These are phyloP conservation scores for Mesorhabditis belari DNA, from an alignment of 2,888 invertebrate species.

Conservation along the genomic window DNA sequence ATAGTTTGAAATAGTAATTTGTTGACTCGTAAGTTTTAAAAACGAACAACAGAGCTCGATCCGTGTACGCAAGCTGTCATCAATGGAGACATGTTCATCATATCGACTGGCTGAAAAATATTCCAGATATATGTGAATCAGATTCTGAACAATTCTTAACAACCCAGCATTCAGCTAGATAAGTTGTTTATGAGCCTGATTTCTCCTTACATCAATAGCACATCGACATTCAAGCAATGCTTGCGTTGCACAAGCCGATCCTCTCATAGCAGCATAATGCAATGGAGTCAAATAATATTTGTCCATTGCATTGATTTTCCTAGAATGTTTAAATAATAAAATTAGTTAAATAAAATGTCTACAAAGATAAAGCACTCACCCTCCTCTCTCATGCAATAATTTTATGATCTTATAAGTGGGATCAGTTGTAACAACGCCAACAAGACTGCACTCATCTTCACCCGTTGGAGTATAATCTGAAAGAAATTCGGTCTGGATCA, in stretches of 20 bases:
- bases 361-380: not conserved
- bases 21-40: not conserved
- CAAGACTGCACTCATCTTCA: not conserved
- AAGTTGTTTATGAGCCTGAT: too few relatives aligned
- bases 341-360: not conserved
- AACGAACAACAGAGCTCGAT: slow-evolving; percentile 71
- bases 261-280: slow-evolving; percentile 32
- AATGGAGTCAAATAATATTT: slow-evolving; percentile 20
- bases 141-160: too few relatives aligned
- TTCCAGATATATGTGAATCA: too few relatives aligned
- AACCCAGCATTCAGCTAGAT: too few relatives aligned
- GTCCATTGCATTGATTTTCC: slow-evolving; percentile 9
- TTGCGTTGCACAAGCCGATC: slow-evolving; percentile 15
- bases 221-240: slow-evolving; percentile 12
- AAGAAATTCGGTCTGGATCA: slow-evolving; percentile 5
- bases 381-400: not conserved
- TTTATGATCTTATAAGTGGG: not conserved
- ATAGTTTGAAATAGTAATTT: not conserved
- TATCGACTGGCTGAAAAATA: slow-evolving; percentile 10
- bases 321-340: too few relatives aligned
- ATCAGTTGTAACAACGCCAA: not conserved
- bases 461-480: not conserved
- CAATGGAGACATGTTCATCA: slow-evolving; percentile 23
- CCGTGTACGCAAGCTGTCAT: slow-evolving; percentile 29
- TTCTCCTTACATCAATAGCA: slow-evolving; percentile 13